Percentiles rank a stretch among this genome's conserved stretches.
Evolutionary conservation across 2,888 invertebrate species (phyloP).

Genomic region (Mantis religiosa): DNA sequence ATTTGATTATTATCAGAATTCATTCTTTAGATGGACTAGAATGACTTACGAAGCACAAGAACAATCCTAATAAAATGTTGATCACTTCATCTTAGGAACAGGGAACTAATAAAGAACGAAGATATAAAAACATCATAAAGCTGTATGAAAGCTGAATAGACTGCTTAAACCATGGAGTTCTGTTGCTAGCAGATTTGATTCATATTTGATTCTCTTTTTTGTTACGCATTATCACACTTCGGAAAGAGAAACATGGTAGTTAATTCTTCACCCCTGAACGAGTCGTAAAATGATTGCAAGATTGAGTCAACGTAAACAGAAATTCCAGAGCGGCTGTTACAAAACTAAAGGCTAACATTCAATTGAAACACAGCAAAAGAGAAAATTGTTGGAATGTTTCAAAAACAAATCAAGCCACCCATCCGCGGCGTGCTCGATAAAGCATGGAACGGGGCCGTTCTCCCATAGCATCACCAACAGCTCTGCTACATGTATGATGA

Average conservation of each 20-base stretch:
- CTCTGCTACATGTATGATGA: background rate
- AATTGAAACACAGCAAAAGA: background rate
- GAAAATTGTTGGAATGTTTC: background rate
- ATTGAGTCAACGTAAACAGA: background rate
- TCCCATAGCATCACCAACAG: background rate
- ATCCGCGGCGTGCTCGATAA: background rate
- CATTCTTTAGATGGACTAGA: no score
- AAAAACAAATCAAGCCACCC: background rate
- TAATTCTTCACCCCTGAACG: background rate
- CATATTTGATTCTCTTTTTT: background rate
- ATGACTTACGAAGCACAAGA: no score
- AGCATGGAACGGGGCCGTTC: background rate
- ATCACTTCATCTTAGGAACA: no score
- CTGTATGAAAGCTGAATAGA: no score
- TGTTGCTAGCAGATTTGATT: background rate
- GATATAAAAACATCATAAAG: no score
- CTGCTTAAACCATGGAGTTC: no score
- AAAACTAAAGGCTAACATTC: background rate
- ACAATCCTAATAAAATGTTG: no score
- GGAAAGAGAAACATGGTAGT: no score
- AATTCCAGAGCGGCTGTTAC: background rate
- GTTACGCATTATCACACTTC: background rate
- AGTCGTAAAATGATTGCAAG: background rate
- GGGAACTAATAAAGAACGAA: no score
- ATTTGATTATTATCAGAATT: no score